Conservation (phyloP, 1,140 invertebrate genomes). For the Drosophila triauraria region DNA sequence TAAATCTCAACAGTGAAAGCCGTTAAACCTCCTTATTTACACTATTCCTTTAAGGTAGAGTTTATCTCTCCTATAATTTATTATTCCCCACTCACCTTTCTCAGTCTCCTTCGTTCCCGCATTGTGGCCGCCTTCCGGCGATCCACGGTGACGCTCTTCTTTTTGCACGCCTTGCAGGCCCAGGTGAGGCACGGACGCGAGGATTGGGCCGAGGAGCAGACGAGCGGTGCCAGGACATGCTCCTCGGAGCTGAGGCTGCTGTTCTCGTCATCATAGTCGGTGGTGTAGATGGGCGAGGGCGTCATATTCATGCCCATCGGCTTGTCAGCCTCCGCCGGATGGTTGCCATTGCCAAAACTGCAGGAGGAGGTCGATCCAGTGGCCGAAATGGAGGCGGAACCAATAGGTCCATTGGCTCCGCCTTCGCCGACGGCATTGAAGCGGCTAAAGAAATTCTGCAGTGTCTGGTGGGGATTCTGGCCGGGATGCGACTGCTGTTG, state of each 20-base stretch:
- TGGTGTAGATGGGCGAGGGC: constrained; percentile 78
- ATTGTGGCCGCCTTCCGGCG: constrained; percentile 98
- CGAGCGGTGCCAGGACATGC: constrained; percentile 86
- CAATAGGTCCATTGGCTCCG: constrained; percentile 9
- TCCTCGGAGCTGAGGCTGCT: constrained; percentile 84
- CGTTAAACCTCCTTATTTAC: too few species aligned
- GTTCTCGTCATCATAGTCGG: constrained; percentile 81
- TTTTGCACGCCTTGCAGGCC: constrained; percentile 98
- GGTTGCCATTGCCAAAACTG: constrained; percentile 28
- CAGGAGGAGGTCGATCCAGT: constrained; percentile 22
- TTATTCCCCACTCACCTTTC: constrained; percentile 89
- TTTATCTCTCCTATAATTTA: background rate
- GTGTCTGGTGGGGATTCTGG: constrained; percentile 68
- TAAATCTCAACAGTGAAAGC: too few species aligned
- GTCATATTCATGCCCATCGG: constrained; percentile 63
- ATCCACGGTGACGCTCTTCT: constrained; percentile 97
- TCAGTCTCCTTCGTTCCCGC: constrained; percentile 94
- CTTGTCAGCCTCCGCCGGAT: constrained; percentile 48
- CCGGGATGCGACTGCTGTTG: constrained; percentile 18
- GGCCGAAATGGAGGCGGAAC: constrained; percentile 10
- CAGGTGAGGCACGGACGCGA: constrained; percentile 94
- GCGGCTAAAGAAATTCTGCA: constrained; percentile 80
- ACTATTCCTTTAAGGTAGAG: background rate
- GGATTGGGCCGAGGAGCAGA: constrained; percentile 85
- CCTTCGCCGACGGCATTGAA: constrained; percentile 79